Conservation (phyloP, 2,888 invertebrate species). For the Drosophila testacea region DNA sequence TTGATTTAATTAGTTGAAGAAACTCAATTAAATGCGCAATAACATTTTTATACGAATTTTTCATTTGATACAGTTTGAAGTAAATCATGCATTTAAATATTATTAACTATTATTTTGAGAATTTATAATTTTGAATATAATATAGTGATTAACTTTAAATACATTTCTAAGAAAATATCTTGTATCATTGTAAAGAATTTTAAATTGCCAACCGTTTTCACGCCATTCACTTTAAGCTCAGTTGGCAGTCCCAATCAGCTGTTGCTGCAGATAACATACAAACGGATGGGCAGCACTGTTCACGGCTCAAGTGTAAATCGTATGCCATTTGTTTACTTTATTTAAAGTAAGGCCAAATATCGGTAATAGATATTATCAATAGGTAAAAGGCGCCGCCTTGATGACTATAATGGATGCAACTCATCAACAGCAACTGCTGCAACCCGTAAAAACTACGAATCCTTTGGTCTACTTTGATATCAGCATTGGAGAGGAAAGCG, state of each 20-base stretch:
- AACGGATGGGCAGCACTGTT: conserved; percentile 37
- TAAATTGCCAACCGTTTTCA: not conserved
- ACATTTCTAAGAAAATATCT: not conserved
- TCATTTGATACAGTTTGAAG: no score
- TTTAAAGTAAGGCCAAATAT: conserved; percentile 10
- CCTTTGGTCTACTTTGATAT: conserved; percentile 91
- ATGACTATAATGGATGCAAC: conserved; percentile 55
- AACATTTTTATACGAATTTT: no score
- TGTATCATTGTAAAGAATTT: not conserved
- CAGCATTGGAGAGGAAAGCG: conserved; percentile 88
- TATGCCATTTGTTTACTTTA: conserved; percentile 55
- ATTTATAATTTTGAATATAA: not conserved
- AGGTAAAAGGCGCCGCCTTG: conserved; percentile 20
- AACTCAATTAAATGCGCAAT: no score
- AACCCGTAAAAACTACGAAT: conserved; percentile 84
- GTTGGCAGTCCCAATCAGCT: conserved; percentile 50
- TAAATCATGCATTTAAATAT: no score
- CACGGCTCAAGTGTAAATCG: conserved; percentile 26
- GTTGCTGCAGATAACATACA: conserved; percentile 21
- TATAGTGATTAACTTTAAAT: not conserved
- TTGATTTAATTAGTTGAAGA: not conserved
- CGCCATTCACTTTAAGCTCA: not conserved
- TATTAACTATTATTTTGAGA: no score
- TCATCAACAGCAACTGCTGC: conserved; percentile 43
- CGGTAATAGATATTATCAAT: not conserved